These are phyloP conservation scores for Fringilla coelebs DNA, from an alignment of 2,797 vertebrate genomes.

Conservation along the genomic window DNA sequence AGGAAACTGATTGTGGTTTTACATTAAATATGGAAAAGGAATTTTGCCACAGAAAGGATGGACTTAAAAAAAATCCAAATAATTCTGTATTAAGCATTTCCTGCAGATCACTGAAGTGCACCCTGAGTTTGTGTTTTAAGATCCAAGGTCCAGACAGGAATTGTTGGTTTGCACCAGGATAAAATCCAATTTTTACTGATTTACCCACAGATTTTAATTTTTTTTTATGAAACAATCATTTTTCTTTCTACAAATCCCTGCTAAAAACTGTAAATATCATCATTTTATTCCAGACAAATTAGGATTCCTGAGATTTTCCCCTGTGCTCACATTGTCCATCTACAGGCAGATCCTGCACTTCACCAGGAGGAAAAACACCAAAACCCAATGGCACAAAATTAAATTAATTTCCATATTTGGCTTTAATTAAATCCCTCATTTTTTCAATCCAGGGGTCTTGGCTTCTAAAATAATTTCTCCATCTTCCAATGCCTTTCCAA, in stretches of 20 bases:
- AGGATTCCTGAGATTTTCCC: background rate
- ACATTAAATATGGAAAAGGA: background rate
- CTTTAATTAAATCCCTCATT: background rate
- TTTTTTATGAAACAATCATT: background rate
- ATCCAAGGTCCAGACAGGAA: background rate
- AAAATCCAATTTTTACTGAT: background rate
- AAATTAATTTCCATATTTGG: background rate
- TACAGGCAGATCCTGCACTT: background rate
- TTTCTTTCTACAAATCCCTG: background rate
- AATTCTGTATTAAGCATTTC: background rate
- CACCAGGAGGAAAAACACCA: background rate
- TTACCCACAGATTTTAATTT: too few species aligned
- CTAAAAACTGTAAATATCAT: background rate
- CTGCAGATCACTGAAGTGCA: background rate
- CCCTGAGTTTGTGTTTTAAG: background rate
- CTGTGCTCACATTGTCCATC: background rate
- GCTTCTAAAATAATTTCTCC: background rate
- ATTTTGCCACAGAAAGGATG: background rate
- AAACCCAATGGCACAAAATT: accelerated
- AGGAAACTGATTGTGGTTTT: background rate
- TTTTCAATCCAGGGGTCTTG: background rate
- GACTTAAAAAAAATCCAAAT: background rate
- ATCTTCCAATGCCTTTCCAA: background rate
- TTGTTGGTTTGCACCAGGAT: background rate
- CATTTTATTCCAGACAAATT: background rate